Base-by-base conservation (phyloP, 2,113 vertebrate genomes). In the Malaclemys terrapin region DNA sequence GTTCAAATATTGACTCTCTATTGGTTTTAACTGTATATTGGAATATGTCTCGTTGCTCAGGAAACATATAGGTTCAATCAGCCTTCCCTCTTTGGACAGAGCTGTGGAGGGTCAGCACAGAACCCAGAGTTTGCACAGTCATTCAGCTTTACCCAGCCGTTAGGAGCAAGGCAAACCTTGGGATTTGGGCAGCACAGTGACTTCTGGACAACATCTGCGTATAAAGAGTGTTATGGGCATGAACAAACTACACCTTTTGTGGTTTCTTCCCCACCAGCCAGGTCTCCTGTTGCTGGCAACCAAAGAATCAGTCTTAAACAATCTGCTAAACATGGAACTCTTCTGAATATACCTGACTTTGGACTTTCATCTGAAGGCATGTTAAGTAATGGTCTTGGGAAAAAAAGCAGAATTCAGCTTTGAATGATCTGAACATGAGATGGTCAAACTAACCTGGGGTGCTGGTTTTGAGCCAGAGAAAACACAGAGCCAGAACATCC, bases 361-460 rank as follows among this genome's bases (percentile, higher is more conserved):
- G 50, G 50, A 5, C 50, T 52, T 52, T 52, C 50, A 52, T 52
- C 50, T 52, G 96, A 89, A 78, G 93, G 96, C 81, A 11, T 88
- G 35, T 49, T 97, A 35, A 97, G 62, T 49, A 88, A 89, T 95
- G 91, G 89, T 27, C 98, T 98, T 22, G 98, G 42, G 42, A 42
- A 90, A 16, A 89, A 96, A 10, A 82, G 50, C 98, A 2, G 97
- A 98, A 24, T 98, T 98, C 92, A 97, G 80, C 88, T 99, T 99
- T 94, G 99, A 98, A 80, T 98, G 98, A 9, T 92, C 98, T 72
- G 98, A 98, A 52, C 98, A 98, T 94, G 97, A 98, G 2, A 49
- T 98, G 59, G 99, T 99, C 84, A 99, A 98, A 95, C 99, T 99
- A 24, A 99, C 99, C 84, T 95, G 98, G 27, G 98, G 98, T 76